A percentile compares a stretch with the other conserved stretches of the same genome.
These are phyloP conservation scores for Dendrocopos noguchii DNA, from an alignment of 2,113 vertebrate genomes.

Conservation along the genomic window DNA sequence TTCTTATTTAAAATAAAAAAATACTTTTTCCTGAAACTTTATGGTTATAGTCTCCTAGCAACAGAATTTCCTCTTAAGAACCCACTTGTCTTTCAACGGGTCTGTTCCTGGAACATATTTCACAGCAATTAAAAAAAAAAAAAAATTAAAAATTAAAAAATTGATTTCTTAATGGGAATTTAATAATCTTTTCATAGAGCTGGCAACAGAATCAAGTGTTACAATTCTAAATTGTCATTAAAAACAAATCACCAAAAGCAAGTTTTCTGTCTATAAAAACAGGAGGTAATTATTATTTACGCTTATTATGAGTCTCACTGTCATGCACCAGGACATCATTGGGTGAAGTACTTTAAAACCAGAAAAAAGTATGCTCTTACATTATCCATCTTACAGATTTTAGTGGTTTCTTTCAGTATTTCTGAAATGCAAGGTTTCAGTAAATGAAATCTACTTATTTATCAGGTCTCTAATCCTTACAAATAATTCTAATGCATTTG, in stretches of 20 bases:
- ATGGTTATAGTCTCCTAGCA: slow-evolving; percentile 50
- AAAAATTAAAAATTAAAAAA: not conserved
- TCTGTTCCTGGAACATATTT: slow-evolving; percentile 6
- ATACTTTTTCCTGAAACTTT: slow-evolving; percentile 46
- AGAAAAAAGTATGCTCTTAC: not conserved
- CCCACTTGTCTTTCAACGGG: slow-evolving; percentile 45
- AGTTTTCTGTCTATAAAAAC: not conserved
- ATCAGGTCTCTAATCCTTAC: not conserved
- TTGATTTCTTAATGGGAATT: slow-evolving; percentile 28
- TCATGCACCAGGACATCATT: not conserved
- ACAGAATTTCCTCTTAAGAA: slow-evolving; percentile 49
- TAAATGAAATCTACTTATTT: not conserved
- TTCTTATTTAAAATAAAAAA: slow-evolving; percentile 58
- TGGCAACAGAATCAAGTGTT: not conserved
- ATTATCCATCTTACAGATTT: not conserved
- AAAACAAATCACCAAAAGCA: slow-evolving; percentile 4
- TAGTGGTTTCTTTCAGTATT: not conserved
- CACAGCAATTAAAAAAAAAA: slow-evolving; percentile 38
- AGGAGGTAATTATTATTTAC: not conserved
- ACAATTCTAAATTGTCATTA: not conserved
- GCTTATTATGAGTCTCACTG: not conserved
- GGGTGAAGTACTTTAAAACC: not conserved
- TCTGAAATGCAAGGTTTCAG: not conserved
- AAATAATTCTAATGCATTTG: not conserved
- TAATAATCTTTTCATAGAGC: not conserved